A percentile compares a stretch with the other conserved stretches of the same genome.
These are phyloP conservation scores for Dryobotodes eremita DNA, from an alignment of 2,888 invertebrate species.

Conservation along the genomic window DNA sequence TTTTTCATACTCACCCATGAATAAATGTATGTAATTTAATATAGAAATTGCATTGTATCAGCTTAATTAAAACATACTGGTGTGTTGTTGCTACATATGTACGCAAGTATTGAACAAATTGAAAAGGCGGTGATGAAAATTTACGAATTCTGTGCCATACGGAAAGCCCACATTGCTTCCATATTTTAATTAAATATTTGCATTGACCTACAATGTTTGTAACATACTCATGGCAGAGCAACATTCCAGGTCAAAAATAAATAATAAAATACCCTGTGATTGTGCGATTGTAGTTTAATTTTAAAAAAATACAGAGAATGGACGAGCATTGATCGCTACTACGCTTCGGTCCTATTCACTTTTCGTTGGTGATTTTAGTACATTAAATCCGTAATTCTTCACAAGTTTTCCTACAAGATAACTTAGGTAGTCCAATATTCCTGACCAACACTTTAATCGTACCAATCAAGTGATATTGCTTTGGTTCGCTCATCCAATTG, in stretches of 20 bases:
- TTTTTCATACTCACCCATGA: not conserved
- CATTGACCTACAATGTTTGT: not conserved
- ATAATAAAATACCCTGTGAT: not conserved
- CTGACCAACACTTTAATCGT: not conserved
- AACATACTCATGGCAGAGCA: not conserved
- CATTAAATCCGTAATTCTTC: not conserved
- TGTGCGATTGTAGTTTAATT: not conserved
- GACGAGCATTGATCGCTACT: not conserved
- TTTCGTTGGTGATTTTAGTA: not conserved
- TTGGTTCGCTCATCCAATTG: conserved; percentile 12
- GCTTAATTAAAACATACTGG: not conserved
- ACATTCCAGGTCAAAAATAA: not conserved
- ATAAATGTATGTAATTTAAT: not conserved
- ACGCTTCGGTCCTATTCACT: not conserved
- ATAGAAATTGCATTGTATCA: not conserved
- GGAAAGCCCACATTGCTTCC: not conserved
- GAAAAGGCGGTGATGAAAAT: not conserved
- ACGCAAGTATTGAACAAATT: not conserved
- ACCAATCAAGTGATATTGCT: not conserved
- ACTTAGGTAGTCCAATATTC: not conserved
- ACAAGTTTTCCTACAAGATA: not conserved
- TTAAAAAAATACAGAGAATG: not conserved
- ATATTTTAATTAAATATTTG: conserved; percentile 19
- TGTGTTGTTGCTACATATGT: not conserved
- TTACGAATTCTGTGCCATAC: not conserved